A percentile compares a stretch with the other conserved stretches of the same genome.
phyloP scores from a whole-genome alignment of 2,888 invertebrate species.

The Chaetogeoica ovagalla region DNA sequence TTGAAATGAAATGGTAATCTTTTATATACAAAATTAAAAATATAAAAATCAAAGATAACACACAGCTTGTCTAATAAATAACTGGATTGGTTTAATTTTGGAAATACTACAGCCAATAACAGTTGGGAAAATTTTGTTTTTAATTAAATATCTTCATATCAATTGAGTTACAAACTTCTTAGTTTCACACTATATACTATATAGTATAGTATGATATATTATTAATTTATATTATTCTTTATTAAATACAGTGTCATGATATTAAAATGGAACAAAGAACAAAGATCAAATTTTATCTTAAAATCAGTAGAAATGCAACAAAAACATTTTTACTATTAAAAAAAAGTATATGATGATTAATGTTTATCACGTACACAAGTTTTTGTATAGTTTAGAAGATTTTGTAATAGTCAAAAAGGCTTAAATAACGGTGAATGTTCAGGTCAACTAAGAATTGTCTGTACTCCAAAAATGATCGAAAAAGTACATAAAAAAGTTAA shows the following conservation, averaged over 20 bases:
- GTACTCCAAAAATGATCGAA: not conserved
- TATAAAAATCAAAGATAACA: not conserved
- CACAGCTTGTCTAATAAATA: not conserved
- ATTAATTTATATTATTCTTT: too few relatives aligned
- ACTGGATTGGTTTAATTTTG: not conserved
- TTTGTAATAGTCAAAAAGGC: not conserved
- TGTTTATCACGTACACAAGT: not conserved
- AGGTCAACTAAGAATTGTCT: not conserved
- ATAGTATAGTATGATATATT: too few relatives aligned
- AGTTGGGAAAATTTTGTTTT: not conserved
- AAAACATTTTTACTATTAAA: too few relatives aligned
- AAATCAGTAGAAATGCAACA: too few relatives aligned
- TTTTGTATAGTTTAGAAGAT: not conserved
- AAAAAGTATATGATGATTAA: too few relatives aligned
- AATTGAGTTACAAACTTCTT: too few relatives aligned
- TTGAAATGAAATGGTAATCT: too few relatives aligned
- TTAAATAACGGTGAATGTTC: not conserved
- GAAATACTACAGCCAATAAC: not conserved
- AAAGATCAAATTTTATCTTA: too few relatives aligned
- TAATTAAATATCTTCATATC: not conserved
- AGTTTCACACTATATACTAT: too few relatives aligned
- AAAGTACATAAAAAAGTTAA: not conserved
- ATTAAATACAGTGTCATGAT: too few relatives aligned
- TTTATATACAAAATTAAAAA: too few relatives aligned
- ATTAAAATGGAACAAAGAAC: too few relatives aligned